phyloP scores from a whole-genome alignment of 2,113 vertebrate genomes.

The Thalassarche chlororhynchos region DNA sequence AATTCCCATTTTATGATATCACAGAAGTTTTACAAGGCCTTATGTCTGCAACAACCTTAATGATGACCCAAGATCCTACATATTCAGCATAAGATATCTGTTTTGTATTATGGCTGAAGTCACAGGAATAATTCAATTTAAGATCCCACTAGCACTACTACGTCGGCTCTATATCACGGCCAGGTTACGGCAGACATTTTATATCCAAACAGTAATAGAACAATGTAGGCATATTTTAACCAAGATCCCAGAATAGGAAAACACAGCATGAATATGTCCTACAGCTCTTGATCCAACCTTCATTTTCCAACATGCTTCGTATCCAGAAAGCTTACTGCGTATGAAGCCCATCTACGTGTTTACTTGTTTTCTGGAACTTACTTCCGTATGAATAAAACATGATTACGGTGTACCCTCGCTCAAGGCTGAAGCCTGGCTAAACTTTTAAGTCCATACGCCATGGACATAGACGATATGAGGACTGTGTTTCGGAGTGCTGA shows the following conservation, averaged over 20 bases:
- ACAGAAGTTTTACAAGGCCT: conserved; percentile 5
- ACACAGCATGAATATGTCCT: background rate
- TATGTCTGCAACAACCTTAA: background rate
- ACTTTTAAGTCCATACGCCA: rapidly evolving
- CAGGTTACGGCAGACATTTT: background rate
- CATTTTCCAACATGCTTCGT: background rate
- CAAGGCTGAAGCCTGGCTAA: background rate
- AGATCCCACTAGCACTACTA: background rate
- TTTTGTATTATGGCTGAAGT: background rate
- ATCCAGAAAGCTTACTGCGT: background rate
- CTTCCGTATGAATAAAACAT: background rate
- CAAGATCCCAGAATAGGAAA: background rate
- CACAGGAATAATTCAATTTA: background rate
- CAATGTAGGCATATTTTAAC: background rate
- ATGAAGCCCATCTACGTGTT: background rate
- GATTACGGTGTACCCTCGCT: rapidly evolving
- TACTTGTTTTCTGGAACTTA: background rate
- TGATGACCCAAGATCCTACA: background rate
- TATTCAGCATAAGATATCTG: too few species aligned
- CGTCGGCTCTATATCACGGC: background rate
- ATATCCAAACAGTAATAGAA: background rate
- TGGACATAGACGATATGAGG: rapidly evolving
- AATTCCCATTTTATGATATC: conserved; percentile 33
- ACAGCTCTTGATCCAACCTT: background rate
- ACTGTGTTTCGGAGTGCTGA: background rate